Conservation (phyloP, 2,888 invertebrate genomes). For the Melanchra persicariae region DNA sequence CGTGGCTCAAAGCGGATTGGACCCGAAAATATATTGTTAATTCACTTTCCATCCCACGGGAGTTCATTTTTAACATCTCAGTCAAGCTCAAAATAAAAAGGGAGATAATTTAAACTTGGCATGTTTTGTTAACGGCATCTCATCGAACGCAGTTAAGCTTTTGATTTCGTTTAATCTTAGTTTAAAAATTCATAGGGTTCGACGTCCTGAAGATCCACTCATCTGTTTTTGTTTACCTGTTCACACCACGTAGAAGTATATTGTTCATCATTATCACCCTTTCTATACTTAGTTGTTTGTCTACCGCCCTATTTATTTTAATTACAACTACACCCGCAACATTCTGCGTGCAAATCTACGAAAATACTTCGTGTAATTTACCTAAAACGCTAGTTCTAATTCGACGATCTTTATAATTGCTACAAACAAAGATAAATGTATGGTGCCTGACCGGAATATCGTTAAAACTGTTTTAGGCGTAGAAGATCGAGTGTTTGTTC, state of each 20-base stretch:
- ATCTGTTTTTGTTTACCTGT: slow-evolving; percentile 44
- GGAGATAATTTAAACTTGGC: slow-evolving; percentile 38
- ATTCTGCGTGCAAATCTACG: slow-evolving; percentile 12
- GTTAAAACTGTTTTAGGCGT: slow-evolving; percentile 50
- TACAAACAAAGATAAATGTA: slow-evolving; percentile 50
- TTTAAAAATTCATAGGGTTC: slow-evolving; percentile 51
- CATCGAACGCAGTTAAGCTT: slow-evolving; percentile 23
- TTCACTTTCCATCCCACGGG: slow-evolving; percentile 11
- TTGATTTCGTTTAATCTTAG: slow-evolving; percentile 41
- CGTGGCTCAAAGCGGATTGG: slow-evolving; percentile 25
- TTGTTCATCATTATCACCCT: slow-evolving; percentile 25
- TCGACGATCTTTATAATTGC: slow-evolving; percentile 41
- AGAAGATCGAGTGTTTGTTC: slow-evolving; percentile 52
- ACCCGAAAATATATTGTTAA: slow-evolving; percentile 1
- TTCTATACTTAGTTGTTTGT: slow-evolving; percentile 12
- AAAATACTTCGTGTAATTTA: slow-evolving; percentile 30
- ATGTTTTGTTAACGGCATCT: slow-evolving; percentile 32
- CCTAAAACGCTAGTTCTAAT: slow-evolving; percentile 33
- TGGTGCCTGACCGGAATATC: slow-evolving; percentile 50
- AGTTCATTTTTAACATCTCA: slow-evolving; percentile 31
- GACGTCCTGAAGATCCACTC: slow-evolving; percentile 19
- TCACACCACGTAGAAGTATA: slow-evolving; percentile 24
- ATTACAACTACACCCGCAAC: slow-evolving; percentile 23
- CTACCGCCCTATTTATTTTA: slow-evolving; percentile 32
- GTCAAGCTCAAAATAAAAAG: slow-evolving; percentile 36